These are phyloP conservation scores for Apodemus sylvaticus DNA, from an alignment of 2,113 vertebrate species.

Conservation along the genomic window DNA sequence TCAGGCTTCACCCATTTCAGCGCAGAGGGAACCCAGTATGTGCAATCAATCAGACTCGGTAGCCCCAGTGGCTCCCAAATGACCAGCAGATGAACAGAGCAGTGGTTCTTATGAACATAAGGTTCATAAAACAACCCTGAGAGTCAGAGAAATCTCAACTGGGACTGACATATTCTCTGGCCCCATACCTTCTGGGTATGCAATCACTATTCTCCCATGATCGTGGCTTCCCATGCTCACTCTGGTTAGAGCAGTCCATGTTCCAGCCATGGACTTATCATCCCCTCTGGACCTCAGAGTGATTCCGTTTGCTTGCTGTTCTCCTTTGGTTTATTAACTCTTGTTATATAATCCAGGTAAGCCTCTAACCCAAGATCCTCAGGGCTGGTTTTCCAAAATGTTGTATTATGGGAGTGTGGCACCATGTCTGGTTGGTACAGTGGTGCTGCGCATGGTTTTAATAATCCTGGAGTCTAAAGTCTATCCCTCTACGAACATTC, in stretches of 20 bases:
- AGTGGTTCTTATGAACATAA: neutral
- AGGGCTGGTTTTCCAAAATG: too few relatives aligned
- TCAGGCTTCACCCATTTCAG: neutral
- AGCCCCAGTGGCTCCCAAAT: neutral
- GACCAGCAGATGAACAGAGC: neutral
- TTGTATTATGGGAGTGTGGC: too few relatives aligned
- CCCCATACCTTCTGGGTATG: neutral
- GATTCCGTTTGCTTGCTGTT: neutral
- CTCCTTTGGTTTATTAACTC: neutral
- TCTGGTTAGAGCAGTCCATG: neutral
- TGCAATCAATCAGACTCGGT: fast-evolving
- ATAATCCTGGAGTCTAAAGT: neutral
- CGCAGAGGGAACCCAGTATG: neutral
- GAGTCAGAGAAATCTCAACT: neutral
- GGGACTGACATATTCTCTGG: neutral
- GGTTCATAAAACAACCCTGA: neutral
- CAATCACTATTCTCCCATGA: neutral
- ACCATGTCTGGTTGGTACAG: neutral
- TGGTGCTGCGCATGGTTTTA: neutral
- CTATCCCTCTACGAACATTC: neutral
- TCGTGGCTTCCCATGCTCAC: neutral
- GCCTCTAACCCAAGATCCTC: neutral
- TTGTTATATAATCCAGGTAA: neutral
- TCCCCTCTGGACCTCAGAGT: neutral
- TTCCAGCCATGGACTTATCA: neutral